Base-by-base conservation (phyloP, 2,888 invertebrate genomes). In the Archips xylosteana region DNA sequence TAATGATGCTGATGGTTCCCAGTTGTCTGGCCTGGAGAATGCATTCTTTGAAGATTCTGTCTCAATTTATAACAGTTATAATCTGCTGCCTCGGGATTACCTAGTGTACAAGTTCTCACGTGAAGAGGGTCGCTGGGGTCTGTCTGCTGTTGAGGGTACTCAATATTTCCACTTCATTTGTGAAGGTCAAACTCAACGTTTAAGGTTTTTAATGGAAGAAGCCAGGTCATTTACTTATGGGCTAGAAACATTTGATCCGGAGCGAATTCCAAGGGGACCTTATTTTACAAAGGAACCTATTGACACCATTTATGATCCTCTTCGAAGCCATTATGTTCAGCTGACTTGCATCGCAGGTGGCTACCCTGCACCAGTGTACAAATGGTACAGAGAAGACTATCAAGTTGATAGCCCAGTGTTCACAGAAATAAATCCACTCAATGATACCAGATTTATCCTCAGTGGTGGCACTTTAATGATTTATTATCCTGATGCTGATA, bases 381-480 rank as follows among this genome's bases (percentile, higher is more conserved):
- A 97, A 82, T 99, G 98, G 99, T 98, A 96, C 85, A 96, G 97
- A 84, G 98, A 98, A 92, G 96, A 97, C 80, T 98, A 97, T 87
- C 96, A 97, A 80, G 97, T 97, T 78, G 97, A 98, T 84, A 95
- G 95, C 70, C 91, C 98, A 12, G 94, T 96, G 73, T 97, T 96
- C 65, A 95, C 92, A 69, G 95, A 95, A 86, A 97, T 99, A 78
- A 96, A 99, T 89, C 98, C 98, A 0, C 87, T 98, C 62, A 84
- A 86, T 47, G 96, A 98, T 83, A 85, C 92, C 34, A 96, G 98
- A 73, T 98, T 97, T 83, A 98, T 99, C 2, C 90, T 99, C 8
- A 98, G 98, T 82, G 99, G 99, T 75, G 99, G 99, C 39, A 97
- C 97, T 76, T 94, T 99, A 9, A 98, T 98, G 80, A 98, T 99